Evolutionary conservation across 92 coral and sea anemone genomes (phyloP).

Genomic region (Umimayanthus kanabou): DNA sequence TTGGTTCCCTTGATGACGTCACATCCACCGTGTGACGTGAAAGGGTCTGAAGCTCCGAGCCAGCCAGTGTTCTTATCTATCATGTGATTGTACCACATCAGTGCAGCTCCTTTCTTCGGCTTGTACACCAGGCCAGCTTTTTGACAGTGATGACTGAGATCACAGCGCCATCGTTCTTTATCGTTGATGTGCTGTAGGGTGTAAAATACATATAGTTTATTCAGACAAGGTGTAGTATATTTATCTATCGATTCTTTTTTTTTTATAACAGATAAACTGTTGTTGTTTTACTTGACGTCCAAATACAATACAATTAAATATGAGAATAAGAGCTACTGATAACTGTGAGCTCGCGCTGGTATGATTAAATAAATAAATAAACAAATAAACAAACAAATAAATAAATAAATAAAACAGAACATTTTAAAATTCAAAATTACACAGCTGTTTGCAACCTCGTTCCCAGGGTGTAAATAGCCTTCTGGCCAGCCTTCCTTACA

Average conservation of each 20-base stretch:
- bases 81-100: conserved; percentile 94
- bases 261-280: too few relatives aligned
- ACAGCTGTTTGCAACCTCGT: neutral
- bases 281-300: neutral
- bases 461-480: neutral
- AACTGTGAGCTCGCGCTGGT: neutral
- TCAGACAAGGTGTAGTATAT: neutral
- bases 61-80: conserved; percentile 84
- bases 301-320: too few relatives aligned
- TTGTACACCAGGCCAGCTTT: conserved; percentile 75
- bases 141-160: conserved; percentile 77
- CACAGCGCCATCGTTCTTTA: conserved; percentile 64
- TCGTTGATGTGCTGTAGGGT: neutral
- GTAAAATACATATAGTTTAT: neutral
- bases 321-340: neutral
- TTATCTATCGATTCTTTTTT: too few relatives aligned
- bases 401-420: too few relatives aligned
- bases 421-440: neutral
- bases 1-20: conserved; percentile 93
- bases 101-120: conserved; percentile 87
- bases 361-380: neutral
- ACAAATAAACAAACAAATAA: too few relatives aligned
- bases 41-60: conserved; percentile 75
- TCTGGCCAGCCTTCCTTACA: too few relatives aligned
- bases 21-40: conserved; percentile 96